Evolutionary conservation across 2,113 vertebrate genomes (phyloP).

Genomic region (Heteronetta atricapilla): DNA sequence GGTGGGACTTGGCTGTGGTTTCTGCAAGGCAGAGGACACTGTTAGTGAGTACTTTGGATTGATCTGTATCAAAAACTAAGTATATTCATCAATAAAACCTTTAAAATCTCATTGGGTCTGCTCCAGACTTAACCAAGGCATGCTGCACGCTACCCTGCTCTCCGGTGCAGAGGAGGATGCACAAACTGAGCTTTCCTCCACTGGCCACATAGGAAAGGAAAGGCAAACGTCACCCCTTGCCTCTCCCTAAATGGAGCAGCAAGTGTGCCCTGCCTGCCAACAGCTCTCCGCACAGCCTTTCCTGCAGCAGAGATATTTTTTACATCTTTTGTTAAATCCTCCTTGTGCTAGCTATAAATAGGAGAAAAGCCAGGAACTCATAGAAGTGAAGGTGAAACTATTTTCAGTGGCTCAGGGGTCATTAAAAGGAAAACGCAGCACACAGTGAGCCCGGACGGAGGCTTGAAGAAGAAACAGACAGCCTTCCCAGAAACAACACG

Average conservation of each 20-base stretch:
- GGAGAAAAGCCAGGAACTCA: background rate
- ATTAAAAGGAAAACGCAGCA: background rate
- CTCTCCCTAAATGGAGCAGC: background rate
- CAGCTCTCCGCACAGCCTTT: background rate
- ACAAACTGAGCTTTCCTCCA: background rate
- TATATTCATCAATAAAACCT: background rate
- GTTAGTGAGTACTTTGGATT: background rate
- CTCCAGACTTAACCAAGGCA: background rate
- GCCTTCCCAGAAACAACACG: accelerated
- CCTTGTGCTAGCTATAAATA: background rate
- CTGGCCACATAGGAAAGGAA: background rate
- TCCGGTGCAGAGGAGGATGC: background rate
- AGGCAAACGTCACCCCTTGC: background rate
- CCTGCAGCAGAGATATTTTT: background rate
- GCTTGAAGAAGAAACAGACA: accelerated
- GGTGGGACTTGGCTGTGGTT: accelerated
- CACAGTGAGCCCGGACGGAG: background rate
- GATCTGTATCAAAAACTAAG: background rate
- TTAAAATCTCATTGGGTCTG: background rate
- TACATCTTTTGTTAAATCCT: background rate
- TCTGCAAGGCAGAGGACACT: background rate
- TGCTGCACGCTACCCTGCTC: background rate
- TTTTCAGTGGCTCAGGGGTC: background rate
- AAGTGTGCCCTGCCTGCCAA: background rate
- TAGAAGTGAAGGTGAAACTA: background rate